Evolutionary conservation across 1,140 invertebrate genomes (phyloP).

Genomic region (Ruditapes philippinarum): DNA sequence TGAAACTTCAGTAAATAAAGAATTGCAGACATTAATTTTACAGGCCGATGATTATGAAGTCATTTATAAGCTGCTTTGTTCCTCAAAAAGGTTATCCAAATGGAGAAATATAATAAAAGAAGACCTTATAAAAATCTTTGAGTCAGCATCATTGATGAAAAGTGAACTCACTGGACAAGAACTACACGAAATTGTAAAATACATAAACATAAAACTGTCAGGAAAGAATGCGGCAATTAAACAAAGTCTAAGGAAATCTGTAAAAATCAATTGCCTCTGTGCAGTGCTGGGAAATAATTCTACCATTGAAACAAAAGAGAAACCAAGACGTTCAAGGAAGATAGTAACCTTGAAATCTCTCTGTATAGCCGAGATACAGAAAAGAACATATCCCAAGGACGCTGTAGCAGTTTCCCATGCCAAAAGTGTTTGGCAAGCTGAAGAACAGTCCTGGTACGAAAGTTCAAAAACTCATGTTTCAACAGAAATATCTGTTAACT

Average conservation of each 20-base stretch:
- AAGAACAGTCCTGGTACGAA: neutral
- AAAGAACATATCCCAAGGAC: constrained; percentile 7
- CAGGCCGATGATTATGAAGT: neutral
- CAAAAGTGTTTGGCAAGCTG: neutral
- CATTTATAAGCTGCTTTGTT: neutral
- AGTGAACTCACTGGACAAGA: neutral
- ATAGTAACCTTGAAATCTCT: neutral
- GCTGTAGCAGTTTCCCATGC: neutral
- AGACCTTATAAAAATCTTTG: neutral
- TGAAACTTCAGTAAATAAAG: too few relatives aligned
- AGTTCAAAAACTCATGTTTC: neutral
- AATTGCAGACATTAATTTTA: too few relatives aligned
- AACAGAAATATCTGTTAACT: neutral
- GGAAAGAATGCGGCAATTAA: neutral
- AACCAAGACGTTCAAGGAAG: neutral
- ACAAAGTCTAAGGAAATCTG: neutral
- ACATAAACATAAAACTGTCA: neutral
- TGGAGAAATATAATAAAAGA: neutral
- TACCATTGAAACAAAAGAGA: neutral
- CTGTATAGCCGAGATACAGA: neutral
- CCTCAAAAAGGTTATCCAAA: neutral
- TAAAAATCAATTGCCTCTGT: neutral
- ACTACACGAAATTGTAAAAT: neutral
- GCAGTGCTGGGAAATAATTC: neutral
- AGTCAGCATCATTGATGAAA: neutral